Percentiles rank a stretch among this genome's conserved stretches.
These are phyloP conservation scores for Hystrix cristata DNA, from an alignment of 2,113 vertebrate species.

Conservation along the genomic window DNA sequence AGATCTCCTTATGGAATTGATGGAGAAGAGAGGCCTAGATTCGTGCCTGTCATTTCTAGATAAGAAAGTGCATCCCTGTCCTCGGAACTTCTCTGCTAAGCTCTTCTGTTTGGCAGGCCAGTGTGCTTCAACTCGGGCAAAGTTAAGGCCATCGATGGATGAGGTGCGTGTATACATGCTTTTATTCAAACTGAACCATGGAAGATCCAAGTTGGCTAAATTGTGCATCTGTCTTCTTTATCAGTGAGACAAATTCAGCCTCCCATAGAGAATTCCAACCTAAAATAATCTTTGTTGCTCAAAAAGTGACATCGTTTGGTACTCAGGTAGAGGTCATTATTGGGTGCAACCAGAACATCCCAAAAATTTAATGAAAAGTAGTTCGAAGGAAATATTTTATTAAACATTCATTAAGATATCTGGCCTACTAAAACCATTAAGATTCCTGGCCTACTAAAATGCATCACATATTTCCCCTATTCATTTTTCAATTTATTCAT, in stretches of 20 bases:
- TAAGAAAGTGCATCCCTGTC: slow-evolving; percentile 83
- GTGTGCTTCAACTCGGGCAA: slow-evolving; percentile 77
- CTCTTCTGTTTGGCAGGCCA: slow-evolving; percentile 84
- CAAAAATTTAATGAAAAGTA: slow-evolving; percentile 6
- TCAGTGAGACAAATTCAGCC: neutral
- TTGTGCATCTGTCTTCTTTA: slow-evolving; percentile 31
- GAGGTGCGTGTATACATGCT: slow-evolving; percentile 54
- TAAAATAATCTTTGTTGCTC: slow-evolving; percentile 9
- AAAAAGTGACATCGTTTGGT: neutral
- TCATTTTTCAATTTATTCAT: neutral
- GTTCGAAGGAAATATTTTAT: slow-evolving; percentile 13
- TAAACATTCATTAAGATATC: slow-evolving; percentile 7
- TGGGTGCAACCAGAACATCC: neutral
- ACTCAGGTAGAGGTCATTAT: neutral
- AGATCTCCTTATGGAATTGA: slow-evolving; percentile 81
- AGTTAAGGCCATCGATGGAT: slow-evolving; percentile 80
- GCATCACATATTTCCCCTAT: neutral
- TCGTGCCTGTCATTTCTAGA: slow-evolving; percentile 87
- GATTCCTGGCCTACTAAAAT: neutral
- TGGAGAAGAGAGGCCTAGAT: slow-evolving; percentile 88
- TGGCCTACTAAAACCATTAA: neutral
- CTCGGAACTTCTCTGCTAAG: slow-evolving; percentile 79
- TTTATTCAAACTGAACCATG: neutral
- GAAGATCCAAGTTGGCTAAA: neutral
- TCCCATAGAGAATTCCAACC: neutral